Percentiles rank a stretch among this genome's conserved stretches.
Evolutionary conservation across 2,888 invertebrate genomes (phyloP).

Genomic region (Cephus rjabovi): DNA sequence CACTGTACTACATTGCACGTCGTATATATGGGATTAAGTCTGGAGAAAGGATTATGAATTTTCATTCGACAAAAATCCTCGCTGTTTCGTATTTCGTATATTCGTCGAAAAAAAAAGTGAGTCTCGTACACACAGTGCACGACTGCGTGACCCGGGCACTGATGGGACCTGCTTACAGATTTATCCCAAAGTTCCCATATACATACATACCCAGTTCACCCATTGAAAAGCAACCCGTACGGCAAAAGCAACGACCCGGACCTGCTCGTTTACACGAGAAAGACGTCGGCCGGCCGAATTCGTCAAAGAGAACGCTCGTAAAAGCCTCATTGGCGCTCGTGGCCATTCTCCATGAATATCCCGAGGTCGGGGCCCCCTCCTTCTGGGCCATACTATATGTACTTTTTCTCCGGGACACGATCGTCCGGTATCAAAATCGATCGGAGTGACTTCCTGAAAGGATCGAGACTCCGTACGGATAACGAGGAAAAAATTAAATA

Average conservation of each 20-base stretch:
- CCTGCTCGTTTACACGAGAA: background rate
- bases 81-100: background rate
- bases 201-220: background rate
- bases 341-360: background rate
- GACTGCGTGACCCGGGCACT: background rate
- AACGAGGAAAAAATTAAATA: background rate
- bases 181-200: background rate
- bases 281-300: background rate
- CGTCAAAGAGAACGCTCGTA: background rate
- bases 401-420: background rate
- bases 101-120: background rate
- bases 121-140: background rate
- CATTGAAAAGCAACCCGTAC: background rate
- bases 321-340: background rate
- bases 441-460: background rate
- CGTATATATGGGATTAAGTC: background rate
- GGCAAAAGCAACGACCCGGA: constrained; percentile 7
- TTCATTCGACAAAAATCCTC: background rate
- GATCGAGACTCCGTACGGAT: background rate
- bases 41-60: background rate
- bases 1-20: background rate
- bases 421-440: background rate
- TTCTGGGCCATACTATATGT: background rate
- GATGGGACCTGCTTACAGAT: background rate
- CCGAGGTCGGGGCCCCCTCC: background rate